These are phyloP conservation scores for Ypsolopha sequella DNA, from an alignment of 2,888 invertebrate genomes.

Conservation along the genomic window DNA sequence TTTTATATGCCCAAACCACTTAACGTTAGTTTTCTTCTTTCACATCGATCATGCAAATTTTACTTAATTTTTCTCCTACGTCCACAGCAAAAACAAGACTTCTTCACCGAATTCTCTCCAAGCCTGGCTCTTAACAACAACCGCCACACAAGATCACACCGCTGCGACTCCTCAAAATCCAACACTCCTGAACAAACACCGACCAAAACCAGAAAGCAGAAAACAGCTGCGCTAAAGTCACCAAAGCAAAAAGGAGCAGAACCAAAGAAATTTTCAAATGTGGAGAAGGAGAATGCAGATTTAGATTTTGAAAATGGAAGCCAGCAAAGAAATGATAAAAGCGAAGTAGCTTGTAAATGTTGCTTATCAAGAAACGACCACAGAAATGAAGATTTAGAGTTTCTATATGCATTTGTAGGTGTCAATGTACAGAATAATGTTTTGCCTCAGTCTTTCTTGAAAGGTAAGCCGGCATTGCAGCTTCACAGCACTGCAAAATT, in stretches of 20 bases:
- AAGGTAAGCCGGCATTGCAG: conserved; percentile 29
- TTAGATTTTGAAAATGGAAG: not conserved
- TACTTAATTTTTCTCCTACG: conserved; percentile 12
- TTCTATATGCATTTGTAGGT: conserved; percentile 52
- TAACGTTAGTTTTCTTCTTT: no score
- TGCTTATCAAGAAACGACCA: conserved; percentile 12
- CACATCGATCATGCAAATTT: no score
- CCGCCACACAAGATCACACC: conserved; percentile 27
- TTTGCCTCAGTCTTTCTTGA: conserved; percentile 42
- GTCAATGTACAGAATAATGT: conserved; percentile 50
- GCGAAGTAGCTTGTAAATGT: not conserved
- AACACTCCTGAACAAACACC: conserved; percentile 15
- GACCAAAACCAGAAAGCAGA: conserved; percentile 11
- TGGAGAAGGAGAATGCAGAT: not conserved
- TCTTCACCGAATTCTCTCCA: conserved; percentile 41
- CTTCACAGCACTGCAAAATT: no score
- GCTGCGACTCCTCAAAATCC: conserved; percentile 22
- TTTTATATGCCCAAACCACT: no score
- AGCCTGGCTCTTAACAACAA: conserved; percentile 21
- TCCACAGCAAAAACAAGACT: conserved; percentile 50
- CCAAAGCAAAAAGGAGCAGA: conserved; percentile 2
- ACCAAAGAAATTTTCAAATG: not conserved
- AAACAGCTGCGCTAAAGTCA: conserved; percentile 7
- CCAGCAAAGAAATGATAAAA: not conserved
- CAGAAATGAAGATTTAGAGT: conserved; percentile 28